Evolutionary conservation across 2,797 vertebrate genomes (phyloP), one percentile per base, ranked within the genome.

Genomic region (Notoglanidium macrostoma): DNA sequence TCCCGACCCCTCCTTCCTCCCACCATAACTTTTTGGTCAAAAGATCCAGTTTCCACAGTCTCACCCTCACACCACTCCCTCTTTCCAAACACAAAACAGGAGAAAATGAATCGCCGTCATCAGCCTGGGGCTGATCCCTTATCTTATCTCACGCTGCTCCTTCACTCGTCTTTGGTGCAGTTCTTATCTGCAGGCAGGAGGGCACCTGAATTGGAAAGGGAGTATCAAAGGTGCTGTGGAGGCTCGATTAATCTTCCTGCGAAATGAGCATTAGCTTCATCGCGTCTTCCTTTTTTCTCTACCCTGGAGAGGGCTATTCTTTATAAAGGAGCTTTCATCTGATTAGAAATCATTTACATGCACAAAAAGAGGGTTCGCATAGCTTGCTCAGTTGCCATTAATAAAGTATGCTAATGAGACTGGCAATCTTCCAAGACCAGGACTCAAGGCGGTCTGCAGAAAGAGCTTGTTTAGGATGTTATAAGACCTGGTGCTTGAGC

Each of bases 111-210:
- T 83, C 85, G 81, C 57, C 61, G 61, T 86, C 59, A 85, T 83
- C 76, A 85, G 88, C 87, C 85, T 54, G 74, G 68, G 67, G 85
- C 87, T 70, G 59, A 87, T 89, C 76, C 65, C 67, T 89, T 79
- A 90, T 89, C 90, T 90, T 89, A 91, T 91, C 87, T 86, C 78
- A 51, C 40, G 29, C 78, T 46, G 54, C 57, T 49, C 61, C 40
- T 74, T 35, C 44, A 73, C 74, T 61, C 81, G 26, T 85, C 77
- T 86, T 86, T 44, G 83, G 63, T 78, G 59, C 70, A 57, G 85
- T 86, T 82, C 89, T 90, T 91, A 91, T 90, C 89, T 91, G 61
- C 85, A 90, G 87, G 80, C 87, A 84, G 86, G 83, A 87, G 88
- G 85, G 87, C 81, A 89, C 49, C 63, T 72, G 44, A 68, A 73